phyloP scores from a whole-genome alignment of 2,113 vertebrate species.

The Lipotes vexillifer region DNA sequence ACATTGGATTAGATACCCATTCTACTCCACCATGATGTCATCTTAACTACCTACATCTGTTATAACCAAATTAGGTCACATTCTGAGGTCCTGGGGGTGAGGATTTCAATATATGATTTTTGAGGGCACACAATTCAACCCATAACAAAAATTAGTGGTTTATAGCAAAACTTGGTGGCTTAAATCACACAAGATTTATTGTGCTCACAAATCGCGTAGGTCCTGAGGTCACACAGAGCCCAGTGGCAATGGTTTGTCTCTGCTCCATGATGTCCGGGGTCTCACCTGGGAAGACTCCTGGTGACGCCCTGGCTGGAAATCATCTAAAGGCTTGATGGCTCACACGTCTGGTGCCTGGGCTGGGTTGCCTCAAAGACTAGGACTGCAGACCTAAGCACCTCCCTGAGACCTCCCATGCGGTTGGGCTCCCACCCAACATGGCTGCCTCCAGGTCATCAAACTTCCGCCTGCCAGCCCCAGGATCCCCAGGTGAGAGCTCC shows the following conservation, averaged over 20 bases:
- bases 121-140: background rate
- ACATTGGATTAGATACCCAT: background rate
- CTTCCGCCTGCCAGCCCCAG: background rate
- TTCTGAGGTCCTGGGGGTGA: background rate
- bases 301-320: background rate
- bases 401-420: accelerated
- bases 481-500: too few species aligned
- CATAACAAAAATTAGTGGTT: background rate
- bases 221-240: background rate
- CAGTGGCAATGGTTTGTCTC: background rate
- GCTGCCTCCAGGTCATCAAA: accelerated
- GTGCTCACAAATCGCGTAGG: background rate
- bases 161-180: background rate
- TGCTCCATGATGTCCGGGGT: background rate
- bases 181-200: background rate
- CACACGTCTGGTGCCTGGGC: background rate
- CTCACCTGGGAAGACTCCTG: background rate
- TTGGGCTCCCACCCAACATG: background rate
- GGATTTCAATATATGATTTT: background rate
- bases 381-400: background rate
- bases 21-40: background rate
- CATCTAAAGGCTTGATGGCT: accelerated
- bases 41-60: background rate
- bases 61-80: background rate
- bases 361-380: background rate